Evolutionary conservation across 2,113 vertebrate genomes (phyloP).

Genomic region (Rattus norvegicus): DNA sequence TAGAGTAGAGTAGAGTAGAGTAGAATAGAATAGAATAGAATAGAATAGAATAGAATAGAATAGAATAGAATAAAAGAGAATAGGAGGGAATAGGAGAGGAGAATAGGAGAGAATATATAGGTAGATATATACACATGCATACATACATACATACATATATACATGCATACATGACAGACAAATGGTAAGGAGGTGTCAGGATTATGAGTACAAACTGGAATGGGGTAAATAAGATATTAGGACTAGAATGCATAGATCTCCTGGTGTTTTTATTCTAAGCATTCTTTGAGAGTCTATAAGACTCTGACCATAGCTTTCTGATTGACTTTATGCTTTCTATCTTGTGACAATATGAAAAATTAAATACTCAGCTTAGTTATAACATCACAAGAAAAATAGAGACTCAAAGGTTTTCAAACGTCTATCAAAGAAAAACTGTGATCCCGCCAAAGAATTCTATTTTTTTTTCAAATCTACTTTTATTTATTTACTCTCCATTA

Average conservation of each 20-base stretch:
- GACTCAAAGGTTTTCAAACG: constrained; percentile 37
- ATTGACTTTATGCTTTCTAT: constrained; percentile 56
- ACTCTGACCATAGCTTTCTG: constrained; percentile 30
- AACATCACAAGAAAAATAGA: constrained; percentile 9
- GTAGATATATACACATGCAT: too few relatives aligned
- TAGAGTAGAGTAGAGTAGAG: too few relatives aligned
- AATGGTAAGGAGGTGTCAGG: neutral
- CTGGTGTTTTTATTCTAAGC: neutral
- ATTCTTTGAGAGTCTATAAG: neutral
- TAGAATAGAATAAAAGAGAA: too few relatives aligned
- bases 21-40: too few relatives aligned
- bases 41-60: too few relatives aligned
- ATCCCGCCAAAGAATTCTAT: constrained; percentile 65
- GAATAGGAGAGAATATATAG: too few relatives aligned
- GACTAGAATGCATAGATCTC: neutral
- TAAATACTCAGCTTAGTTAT: constrained; percentile 60
- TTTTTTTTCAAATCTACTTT: constrained; percentile 36
- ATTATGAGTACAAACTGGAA: neutral
- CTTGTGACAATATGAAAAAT: constrained; percentile 59
- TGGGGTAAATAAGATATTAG: neutral
- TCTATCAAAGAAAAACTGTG: constrained; percentile 60
- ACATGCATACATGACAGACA: neutral
- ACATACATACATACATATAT: too few relatives aligned
- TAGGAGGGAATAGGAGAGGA: too few relatives aligned
- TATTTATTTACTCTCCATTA: too few relatives aligned